Evolutionary conservation across 2,113 vertebrate genomes (phyloP).

Genomic region (Eonycteris spelaea): DNA sequence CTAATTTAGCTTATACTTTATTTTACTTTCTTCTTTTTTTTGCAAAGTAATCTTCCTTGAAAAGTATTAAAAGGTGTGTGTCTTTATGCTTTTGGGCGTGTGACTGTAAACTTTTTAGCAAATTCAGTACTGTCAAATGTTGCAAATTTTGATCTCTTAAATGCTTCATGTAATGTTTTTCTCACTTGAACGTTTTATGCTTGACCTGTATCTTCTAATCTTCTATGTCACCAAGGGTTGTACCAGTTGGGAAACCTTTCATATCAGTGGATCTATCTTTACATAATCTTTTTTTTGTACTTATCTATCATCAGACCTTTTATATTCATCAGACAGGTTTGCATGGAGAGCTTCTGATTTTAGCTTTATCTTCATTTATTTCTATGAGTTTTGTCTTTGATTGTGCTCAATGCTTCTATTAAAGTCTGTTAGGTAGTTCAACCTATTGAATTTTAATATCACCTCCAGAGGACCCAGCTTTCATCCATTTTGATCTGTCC

Average conservation of each 20-base stretch:
- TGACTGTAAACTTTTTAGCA: conserved; percentile 86
- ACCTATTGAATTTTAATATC: conserved; percentile 94
- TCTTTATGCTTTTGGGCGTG: conserved; percentile 89
- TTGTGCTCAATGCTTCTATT: conserved; percentile 87
- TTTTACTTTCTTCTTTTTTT: conserved; percentile 86
- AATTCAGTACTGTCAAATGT: conserved; percentile 87
- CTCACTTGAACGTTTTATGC: conserved; percentile 92
- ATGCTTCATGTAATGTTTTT: conserved; percentile 86
- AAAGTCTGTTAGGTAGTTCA: conserved; percentile 86
- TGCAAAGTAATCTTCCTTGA: conserved; percentile 81
- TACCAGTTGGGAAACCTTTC: conserved; percentile 91
- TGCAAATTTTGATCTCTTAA: conserved; percentile 91
- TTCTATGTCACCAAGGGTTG: conserved; percentile 88
- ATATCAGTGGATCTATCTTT: conserved; percentile 92
- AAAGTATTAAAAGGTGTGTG: conserved; percentile 88
- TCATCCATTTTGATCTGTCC: conserved; percentile 90
- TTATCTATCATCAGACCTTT: conserved; percentile 82
- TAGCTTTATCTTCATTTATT: conserved; percentile 90
- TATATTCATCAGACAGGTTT: conserved; percentile 86
- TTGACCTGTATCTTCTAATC: conserved; percentile 88
- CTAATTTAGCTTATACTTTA: conserved; percentile 88
- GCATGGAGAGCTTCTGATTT: conserved; percentile 86
- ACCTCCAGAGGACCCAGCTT: conserved; percentile 91
- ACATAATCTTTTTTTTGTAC: conserved; percentile 86
- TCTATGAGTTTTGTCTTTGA: conserved; percentile 89